Evolutionary conservation across 92 coral and sea anemone genomes (phyloP).

Genomic region (Zoanthus sansibaricus): DNA sequence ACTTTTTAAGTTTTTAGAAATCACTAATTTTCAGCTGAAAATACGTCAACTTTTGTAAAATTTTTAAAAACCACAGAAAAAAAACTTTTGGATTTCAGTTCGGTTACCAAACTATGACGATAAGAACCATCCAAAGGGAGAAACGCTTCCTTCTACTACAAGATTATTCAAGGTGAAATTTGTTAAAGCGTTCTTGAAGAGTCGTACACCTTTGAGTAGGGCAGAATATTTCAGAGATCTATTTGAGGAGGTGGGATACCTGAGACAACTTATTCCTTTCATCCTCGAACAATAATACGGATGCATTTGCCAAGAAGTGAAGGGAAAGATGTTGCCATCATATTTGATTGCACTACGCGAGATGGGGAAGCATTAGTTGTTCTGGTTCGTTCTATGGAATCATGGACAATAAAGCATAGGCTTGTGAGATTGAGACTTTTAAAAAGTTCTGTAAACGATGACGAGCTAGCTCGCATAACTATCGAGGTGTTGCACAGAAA

Average conservation of each 20-base stretch:
- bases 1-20: no score
- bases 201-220: constrained; percentile 46
- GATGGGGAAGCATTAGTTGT: constrained; percentile 50
- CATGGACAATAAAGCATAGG: constrained; percentile 42
- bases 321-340: constrained; percentile 35
- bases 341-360: constrained; percentile 53
- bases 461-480: constrained; percentile 37
- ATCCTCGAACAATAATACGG: constrained; percentile 31
- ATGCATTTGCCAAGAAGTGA: constrained; percentile 35
- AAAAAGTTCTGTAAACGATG: constrained; percentile 40
- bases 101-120: constrained; percentile 12
- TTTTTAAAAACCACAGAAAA: no score
- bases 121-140: constrained; percentile 36
- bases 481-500: constrained; percentile 45
- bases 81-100: no score
- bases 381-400: constrained; percentile 46
- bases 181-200: constrained; percentile 51
- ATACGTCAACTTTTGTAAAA: no score
- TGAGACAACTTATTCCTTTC: constrained; percentile 47
- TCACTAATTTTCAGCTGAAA: no score
- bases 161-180: constrained; percentile 43
- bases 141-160: constrained; percentile 39
- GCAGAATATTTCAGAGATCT: constrained; percentile 49
- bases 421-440: constrained; percentile 49
- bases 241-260: constrained; percentile 44